Conservation (phyloP, 1,140 invertebrate genomes). For the Forficula auricularia region DNA sequence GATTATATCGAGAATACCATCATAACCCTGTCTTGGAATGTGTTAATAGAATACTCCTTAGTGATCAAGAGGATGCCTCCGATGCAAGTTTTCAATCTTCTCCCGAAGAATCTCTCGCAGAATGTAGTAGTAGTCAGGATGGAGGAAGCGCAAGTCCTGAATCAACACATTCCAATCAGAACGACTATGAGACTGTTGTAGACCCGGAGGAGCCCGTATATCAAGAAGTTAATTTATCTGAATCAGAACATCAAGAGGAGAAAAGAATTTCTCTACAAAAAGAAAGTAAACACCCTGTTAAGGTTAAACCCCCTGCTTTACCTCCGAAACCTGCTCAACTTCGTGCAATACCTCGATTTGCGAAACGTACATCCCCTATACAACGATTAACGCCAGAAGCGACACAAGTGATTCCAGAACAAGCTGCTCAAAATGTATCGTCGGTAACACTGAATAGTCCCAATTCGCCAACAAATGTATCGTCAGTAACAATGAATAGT, state of each 20-base stretch:
- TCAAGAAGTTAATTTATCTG: background rate
- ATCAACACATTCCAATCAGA: too few relatives aligned
- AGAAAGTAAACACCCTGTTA: too few relatives aligned
- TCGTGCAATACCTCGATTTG: conserved; percentile 32
- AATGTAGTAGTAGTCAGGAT: too few relatives aligned
- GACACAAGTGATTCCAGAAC: too few relatives aligned
- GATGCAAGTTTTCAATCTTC: too few relatives aligned
- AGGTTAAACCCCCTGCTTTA: conserved; percentile 35
- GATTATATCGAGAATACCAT: conserved; percentile 19
- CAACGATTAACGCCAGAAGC: too few relatives aligned
- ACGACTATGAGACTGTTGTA: conserved; percentile 4
- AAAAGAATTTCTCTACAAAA: conserved; percentile 18
- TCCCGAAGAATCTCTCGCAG: too few relatives aligned
- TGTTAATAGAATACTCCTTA: conserved; percentile 53
- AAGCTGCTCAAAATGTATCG: too few relatives aligned
- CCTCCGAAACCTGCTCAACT: conserved; percentile 50
- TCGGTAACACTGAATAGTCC: too few relatives aligned
- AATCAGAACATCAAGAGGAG: conserved; percentile 27
- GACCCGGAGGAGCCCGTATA: conserved; percentile 4
- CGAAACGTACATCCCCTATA: conserved; percentile 13
- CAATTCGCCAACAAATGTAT: too few relatives aligned
- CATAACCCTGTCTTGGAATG: conserved; percentile 59
- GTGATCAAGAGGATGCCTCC: conserved; percentile 30
- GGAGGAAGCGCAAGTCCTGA: too few relatives aligned
- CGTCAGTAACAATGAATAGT: too few relatives aligned